Conservation (phyloP, 2,888 invertebrate genomes). For the Anticlea derivata region DNA sequence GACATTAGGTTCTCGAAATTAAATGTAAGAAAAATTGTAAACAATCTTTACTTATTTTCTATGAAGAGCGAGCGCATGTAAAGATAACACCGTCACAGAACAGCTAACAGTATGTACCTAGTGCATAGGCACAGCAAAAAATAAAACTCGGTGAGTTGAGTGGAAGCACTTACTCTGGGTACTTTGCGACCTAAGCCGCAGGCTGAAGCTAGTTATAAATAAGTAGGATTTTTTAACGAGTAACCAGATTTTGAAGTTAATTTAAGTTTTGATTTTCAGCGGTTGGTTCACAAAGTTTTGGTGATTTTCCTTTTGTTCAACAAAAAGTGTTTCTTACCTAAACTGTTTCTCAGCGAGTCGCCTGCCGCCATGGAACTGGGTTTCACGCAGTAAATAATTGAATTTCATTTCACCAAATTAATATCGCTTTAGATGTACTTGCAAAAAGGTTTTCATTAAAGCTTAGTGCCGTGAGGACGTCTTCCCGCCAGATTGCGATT, state of each 20-base stretch:
- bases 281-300: not conserved
- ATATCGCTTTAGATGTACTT: constrained; percentile 12
- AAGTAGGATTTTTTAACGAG: no score
- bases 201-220: no score
- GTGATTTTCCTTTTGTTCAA: constrained; percentile 10
- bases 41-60: no score
- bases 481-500: constrained; percentile 1
- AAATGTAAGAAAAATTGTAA: no score
- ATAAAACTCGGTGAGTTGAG: no score
- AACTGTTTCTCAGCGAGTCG: constrained; percentile 48
- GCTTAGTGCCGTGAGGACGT: constrained; percentile 21
- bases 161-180: no score
- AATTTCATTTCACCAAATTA: constrained; percentile 38
- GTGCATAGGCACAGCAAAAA: no score
- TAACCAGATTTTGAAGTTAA: not conserved
- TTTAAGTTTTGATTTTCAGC: not conserved
- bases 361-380: constrained; percentile 60
- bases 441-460: constrained; percentile 14
- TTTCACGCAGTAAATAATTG: constrained; percentile 44
- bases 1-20: no score
- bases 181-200: no score
- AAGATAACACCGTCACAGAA: no score
- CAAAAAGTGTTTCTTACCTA: constrained; percentile 41
- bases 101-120: no score
- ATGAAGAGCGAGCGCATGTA: no score